Percentiles rank a stretch among this genome's conserved stretches.
Conservation (phyloP, 2,797 vertebrate genomes). For the Peromyscus attwateri region DNA sequence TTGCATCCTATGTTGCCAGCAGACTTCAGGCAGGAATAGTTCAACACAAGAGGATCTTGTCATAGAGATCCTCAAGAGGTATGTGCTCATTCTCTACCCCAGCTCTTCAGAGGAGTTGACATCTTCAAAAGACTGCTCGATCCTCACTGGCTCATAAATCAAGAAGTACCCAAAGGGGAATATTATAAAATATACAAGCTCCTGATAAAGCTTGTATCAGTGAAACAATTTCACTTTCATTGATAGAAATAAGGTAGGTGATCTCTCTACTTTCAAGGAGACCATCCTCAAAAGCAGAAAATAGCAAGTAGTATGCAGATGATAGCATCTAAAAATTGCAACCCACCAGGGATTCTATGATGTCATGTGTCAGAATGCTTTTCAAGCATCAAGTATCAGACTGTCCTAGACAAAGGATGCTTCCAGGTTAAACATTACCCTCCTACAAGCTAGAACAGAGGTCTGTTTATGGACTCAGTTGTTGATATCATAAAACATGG, state of each 20-base stretch:
- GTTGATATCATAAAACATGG: not conserved
- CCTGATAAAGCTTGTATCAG: not conserved
- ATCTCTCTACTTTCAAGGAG: not conserved
- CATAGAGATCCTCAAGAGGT: not conserved
- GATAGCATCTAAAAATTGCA: not conserved
- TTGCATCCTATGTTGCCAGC: not conserved
- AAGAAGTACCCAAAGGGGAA: not conserved
- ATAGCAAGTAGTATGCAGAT: not conserved
- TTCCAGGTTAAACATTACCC: not conserved
- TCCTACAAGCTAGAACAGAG: not conserved
- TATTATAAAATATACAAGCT: not conserved
- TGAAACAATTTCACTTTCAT: not conserved
- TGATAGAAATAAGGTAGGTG: not conserved
- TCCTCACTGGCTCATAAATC: not conserved
- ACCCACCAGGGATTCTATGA: not conserved
- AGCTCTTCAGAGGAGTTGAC: constrained; percentile 4
- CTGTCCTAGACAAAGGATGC: not conserved
- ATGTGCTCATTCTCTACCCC: not conserved
- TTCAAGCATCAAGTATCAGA: not conserved
- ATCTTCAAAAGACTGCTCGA: not conserved
- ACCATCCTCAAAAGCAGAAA: not conserved
- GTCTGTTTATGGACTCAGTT: not conserved
- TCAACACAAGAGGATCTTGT: not conserved
- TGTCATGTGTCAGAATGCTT: not conserved
- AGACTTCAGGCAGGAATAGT: not conserved